Evolutionary conservation across 2,797 vertebrate genomes (phyloP).

Genomic region (Diplodus sargus): DNA sequence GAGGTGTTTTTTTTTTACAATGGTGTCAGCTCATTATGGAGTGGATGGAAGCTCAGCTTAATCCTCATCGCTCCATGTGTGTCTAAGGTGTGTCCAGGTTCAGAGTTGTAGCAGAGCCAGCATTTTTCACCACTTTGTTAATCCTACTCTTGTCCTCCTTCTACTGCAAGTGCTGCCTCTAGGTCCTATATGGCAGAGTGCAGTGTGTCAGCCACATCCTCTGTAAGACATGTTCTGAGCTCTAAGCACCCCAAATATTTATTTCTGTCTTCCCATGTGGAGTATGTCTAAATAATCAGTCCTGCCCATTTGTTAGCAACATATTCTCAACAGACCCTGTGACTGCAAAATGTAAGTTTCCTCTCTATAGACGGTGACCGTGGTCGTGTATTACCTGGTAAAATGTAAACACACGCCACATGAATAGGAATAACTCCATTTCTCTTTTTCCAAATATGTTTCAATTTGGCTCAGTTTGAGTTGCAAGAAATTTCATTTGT

Average conservation of each 20-base stretch:
- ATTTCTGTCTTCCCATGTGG: no score
- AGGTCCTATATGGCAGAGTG: background rate
- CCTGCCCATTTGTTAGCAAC: background rate
- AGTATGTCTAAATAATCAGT: background rate
- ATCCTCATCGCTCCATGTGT: conserved; percentile 43
- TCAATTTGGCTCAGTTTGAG: background rate
- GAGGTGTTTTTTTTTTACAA: conserved; percentile 4
- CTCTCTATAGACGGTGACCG: background rate
- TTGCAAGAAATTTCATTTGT: background rate
- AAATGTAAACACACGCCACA: background rate
- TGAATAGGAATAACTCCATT: background rate
- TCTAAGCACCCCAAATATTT: no score
- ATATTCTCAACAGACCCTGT: background rate
- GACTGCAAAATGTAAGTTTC: background rate
- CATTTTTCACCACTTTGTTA: conserved; percentile 29
- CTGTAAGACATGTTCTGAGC: background rate
- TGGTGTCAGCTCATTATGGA: conserved; percentile 39
- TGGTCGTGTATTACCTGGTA: no score
- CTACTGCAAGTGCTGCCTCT: background rate
- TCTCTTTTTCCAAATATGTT: background rate
- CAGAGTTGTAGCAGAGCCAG: conserved; percentile 38
- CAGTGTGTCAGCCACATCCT: background rate
- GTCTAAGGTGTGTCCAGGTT: conserved; percentile 23
- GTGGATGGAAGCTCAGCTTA: conserved; percentile 40
- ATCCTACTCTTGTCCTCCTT: background rate